phyloP scores from a whole-genome alignment of 2,888 invertebrate species.

The Enchytraeus crypticus region DNA sequence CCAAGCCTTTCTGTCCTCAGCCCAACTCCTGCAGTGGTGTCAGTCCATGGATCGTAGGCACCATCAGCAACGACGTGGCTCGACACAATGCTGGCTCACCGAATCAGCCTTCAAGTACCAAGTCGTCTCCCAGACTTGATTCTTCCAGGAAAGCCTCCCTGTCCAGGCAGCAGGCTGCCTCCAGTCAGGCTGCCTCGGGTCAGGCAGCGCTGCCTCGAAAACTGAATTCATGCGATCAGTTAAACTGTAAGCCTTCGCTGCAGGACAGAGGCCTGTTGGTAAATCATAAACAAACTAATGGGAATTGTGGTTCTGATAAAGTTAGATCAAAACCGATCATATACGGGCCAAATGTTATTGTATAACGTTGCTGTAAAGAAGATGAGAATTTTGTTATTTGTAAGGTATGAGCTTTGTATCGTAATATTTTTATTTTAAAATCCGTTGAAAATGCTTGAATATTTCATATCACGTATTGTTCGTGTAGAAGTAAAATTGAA shows the following conservation, averaged over 20 bases:
- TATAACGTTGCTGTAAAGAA: too few species aligned
- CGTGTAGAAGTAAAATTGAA: too few species aligned
- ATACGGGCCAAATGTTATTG: background rate
- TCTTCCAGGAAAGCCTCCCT: background rate
- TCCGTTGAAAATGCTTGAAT: too few species aligned
- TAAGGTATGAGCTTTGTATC: too few species aligned
- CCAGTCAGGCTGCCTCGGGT: background rate
- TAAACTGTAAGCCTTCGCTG: too few species aligned
- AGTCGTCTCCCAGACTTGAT: background rate
- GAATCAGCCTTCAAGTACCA: background rate
- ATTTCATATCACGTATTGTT: too few species aligned
- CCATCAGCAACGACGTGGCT: background rate
- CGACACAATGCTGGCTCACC: background rate
- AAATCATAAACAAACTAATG: background rate
- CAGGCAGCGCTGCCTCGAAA: too few species aligned
- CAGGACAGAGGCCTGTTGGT: too few species aligned
- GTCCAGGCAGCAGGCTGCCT: background rate
- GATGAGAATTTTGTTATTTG: too few species aligned
- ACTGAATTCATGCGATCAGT: too few species aligned
- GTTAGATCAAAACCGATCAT: background rate
- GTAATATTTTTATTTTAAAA: too few species aligned
- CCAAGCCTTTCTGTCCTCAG: too few species aligned
- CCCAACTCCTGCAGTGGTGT: background rate
- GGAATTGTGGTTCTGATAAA: background rate
- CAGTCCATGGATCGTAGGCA: background rate